Evolutionary conservation across 1,140 invertebrate species (phyloP).

Genomic region (Wasmannia auropunctata): DNA sequence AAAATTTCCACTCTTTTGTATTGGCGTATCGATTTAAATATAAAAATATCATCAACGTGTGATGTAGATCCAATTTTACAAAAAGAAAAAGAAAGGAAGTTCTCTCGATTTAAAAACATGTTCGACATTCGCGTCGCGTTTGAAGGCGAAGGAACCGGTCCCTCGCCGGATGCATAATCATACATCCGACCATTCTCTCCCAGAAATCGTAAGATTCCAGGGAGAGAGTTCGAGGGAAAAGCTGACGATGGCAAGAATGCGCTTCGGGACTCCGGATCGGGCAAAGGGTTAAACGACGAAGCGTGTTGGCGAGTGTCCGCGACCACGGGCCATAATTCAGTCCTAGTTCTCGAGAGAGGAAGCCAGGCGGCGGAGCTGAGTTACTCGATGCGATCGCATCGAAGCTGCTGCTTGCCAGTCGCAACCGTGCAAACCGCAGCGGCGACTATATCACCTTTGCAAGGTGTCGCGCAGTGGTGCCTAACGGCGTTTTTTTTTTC

Average conservation of each 20-base stretch:
- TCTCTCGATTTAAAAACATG: conserved; percentile 16
- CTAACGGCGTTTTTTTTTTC: neutral
- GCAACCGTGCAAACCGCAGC: conserved; percentile 54
- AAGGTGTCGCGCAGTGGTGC: conserved; percentile 20
- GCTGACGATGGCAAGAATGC: conserved; percentile 75
- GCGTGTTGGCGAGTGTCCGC: conserved; percentile 83
- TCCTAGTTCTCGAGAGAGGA: conserved; percentile 70
- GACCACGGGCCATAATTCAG: conserved; percentile 81
- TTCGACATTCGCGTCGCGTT: conserved; percentile 14
- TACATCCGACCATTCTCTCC: conserved; percentile 53
- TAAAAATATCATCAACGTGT: neutral
- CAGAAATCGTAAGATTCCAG: conserved; percentile 68
- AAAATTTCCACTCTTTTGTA: neutral
- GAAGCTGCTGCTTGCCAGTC: conserved; percentile 51
- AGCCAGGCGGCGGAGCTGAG: conserved; percentile 71
- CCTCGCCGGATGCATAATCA: conserved; percentile 37
- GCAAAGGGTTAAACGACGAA: conserved; percentile 85
- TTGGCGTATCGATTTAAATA: neutral
- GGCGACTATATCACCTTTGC: conserved; percentile 69
- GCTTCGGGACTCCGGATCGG: conserved; percentile 76
- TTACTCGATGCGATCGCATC: conserved; percentile 80
- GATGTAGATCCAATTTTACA: neutral
- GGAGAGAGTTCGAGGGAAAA: conserved; percentile 59
- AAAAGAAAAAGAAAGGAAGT: neutral
- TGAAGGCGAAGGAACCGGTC: conserved; percentile 32